Base-by-base conservation (phyloP, 2,888 invertebrate genomes). In the Mimachlamys varia region DNA sequence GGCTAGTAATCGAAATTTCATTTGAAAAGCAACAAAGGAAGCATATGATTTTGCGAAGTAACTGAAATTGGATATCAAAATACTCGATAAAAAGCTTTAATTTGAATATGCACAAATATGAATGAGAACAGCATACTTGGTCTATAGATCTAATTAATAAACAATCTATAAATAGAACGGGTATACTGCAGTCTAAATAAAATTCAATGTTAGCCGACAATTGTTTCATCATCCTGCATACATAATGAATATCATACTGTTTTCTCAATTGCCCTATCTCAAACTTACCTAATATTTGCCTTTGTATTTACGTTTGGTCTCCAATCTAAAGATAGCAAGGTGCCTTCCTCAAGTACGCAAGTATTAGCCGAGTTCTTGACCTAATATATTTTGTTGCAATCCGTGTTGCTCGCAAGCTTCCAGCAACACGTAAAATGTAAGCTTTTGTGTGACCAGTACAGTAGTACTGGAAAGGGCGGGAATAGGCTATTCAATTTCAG, bases 361-460 rank as follows among this genome's bases (percentile, higher is more conserved):
- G n/a, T n/a, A n/a, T n/a, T n/a, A n/a, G n/a, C n/a, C n/a, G n/a
- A n/a, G n/a, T n/a, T n/a, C 15, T 19, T 76, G 76, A 76, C 76
- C 76, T 76, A 33, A 53, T 53, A 19, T 53, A 53, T 53, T 17
- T 22, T 76, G 76, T 27, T 22, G 15, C 76, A 76, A 76, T 76
- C 76, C 33, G 76, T 76, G 76, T 76, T 27, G 27, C 27, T 76
- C 33, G 22, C 27, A 76, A 76, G 76, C 76, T 76, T 76, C 7
- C 33, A 33, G 27, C 33, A 76, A 76, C 33, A 76, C n/a, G 19
- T 0, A 76, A 76, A 33, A 76, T 62, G 19, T 0, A 76, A 76
- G 76, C 76, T 27, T 76, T 76, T 76, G 27, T 76, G 76, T 76
- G 76, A 76, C 15, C 76, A 76, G 33, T 76, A 15, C 76, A 76